phyloP scores from a whole-genome alignment of 2,797 vertebrate genomes.

The Melanotaenia parkinsoni region DNA sequence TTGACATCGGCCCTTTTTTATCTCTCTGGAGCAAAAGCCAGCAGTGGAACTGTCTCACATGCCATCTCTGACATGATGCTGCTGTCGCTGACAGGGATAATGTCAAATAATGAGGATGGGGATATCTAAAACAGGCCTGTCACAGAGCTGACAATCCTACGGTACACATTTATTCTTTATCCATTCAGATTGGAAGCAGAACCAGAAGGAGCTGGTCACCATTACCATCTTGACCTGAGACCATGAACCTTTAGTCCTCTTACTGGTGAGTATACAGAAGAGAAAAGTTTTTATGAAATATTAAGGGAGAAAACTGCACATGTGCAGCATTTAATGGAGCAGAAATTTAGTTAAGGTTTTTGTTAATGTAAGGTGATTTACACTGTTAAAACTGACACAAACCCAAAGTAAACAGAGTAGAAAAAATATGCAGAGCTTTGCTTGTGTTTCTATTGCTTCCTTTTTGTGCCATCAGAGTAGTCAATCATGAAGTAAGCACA shows the following conservation, averaged over 20 bases:
- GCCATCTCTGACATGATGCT: slow-evolving; percentile 56
- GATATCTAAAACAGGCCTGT: slow-evolving; percentile 32
- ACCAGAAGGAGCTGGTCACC: slow-evolving; percentile 40
- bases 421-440: slow-evolving; percentile 26
- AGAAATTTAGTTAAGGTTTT: neutral
- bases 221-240: slow-evolving; percentile 42
- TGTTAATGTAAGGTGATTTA: neutral
- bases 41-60: slow-evolving; percentile 32
- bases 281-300: neutral
- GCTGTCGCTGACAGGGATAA: slow-evolving; percentile 30
- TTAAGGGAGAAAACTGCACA: neutral
- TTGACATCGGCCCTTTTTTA: slow-evolving; percentile 39
- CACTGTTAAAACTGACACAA: neutral
- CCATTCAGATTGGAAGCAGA: slow-evolving; percentile 29
- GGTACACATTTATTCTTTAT: slow-evolving; percentile 12
- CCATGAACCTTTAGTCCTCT: slow-evolving; percentile 30
- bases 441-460: slow-evolving; percentile 31
- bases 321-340: neutral
- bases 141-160: slow-evolving; percentile 34
- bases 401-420: slow-evolving; percentile 1
- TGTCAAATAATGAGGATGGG: slow-evolving; percentile 17
- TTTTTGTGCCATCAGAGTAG: slow-evolving; percentile 42
- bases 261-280: slow-evolving; percentile 45
- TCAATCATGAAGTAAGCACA: slow-evolving; percentile 72
- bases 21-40: slow-evolving; percentile 36